These are phyloP conservation scores for Thymallus thymallus DNA, from an alignment of 2,113 vertebrate genomes.

Conservation along the genomic window DNA sequence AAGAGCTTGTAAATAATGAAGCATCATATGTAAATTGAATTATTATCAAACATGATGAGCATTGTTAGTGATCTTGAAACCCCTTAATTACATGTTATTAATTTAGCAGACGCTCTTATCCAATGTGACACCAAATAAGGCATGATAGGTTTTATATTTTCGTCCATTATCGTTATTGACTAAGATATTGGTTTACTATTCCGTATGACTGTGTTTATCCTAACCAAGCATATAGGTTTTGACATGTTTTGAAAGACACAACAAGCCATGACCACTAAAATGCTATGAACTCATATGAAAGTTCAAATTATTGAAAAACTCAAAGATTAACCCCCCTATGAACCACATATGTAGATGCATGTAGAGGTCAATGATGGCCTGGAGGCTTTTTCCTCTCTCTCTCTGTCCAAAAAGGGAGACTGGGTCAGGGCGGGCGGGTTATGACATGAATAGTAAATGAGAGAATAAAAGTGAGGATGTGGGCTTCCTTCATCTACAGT, in stretches of 20 bases:
- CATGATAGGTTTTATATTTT: background rate
- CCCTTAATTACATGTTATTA: too few species aligned
- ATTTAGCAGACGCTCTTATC: too few species aligned
- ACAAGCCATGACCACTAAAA: background rate
- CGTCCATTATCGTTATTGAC: background rate
- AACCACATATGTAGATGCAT: background rate
- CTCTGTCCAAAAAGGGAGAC: conserved; percentile 18
- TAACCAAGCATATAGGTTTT: background rate
- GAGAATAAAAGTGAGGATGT: conserved; percentile 55
- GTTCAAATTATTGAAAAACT: background rate
- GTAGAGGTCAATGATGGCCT: conserved; percentile 39
- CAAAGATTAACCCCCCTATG: too few species aligned
- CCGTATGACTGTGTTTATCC: background rate
- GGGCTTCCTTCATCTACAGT: conserved; percentile 54
- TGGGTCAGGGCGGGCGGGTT: conserved; percentile 34
- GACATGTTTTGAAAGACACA: background rate
- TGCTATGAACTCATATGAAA: background rate
- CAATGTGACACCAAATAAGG: background rate
- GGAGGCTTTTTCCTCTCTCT: conserved; percentile 21
- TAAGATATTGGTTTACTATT: background rate
- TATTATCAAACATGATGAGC: too few species aligned
- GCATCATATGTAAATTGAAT: too few species aligned
- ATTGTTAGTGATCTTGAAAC: too few species aligned
- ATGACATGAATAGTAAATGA: conserved; percentile 70
- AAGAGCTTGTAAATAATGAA: too few species aligned